Evolutionary conservation across 2,797 vertebrate genomes (phyloP).

Genomic region (Iguana delicatissima): DNA sequence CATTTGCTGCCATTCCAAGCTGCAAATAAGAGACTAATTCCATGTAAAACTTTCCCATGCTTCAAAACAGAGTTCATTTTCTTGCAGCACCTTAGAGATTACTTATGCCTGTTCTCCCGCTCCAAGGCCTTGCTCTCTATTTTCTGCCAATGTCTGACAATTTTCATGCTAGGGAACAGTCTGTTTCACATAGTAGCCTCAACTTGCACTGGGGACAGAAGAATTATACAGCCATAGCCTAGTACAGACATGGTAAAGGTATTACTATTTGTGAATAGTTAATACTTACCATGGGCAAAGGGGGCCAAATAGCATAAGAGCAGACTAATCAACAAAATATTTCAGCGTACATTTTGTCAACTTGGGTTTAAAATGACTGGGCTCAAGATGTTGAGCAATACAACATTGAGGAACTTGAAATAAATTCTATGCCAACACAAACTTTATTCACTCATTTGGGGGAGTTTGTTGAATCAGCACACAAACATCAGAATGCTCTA

Average conservation of each 20-base stretch:
- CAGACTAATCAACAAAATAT: background rate
- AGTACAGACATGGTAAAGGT: background rate
- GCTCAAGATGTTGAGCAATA: background rate
- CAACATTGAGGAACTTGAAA: background rate
- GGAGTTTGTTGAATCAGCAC: too few relatives aligned
- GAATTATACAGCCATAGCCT: background rate
- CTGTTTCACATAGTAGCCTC: too few relatives aligned
- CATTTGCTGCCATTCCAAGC: background rate
- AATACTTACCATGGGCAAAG: background rate
- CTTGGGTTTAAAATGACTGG: background rate
- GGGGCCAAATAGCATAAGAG: background rate
- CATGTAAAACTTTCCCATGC: too few relatives aligned
- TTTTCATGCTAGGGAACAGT: background rate
- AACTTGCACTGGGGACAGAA: too few relatives aligned
- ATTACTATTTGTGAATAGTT: background rate
- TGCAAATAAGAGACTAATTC: too few relatives aligned
- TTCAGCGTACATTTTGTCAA: background rate
- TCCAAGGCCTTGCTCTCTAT: too few relatives aligned
- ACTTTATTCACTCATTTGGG: too few relatives aligned
- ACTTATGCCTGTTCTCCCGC: too few relatives aligned
- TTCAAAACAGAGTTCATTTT: too few relatives aligned
- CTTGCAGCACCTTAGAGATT: too few relatives aligned
- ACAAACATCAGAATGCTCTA: too few relatives aligned
- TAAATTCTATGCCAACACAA: background rate
- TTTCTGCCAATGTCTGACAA: too few relatives aligned